A percentile compares a stretch with the other conserved stretches of the same genome.
Evolutionary conservation across 2,113 vertebrate genomes (phyloP).

Genomic region (Hippocampus zosterae): DNA sequence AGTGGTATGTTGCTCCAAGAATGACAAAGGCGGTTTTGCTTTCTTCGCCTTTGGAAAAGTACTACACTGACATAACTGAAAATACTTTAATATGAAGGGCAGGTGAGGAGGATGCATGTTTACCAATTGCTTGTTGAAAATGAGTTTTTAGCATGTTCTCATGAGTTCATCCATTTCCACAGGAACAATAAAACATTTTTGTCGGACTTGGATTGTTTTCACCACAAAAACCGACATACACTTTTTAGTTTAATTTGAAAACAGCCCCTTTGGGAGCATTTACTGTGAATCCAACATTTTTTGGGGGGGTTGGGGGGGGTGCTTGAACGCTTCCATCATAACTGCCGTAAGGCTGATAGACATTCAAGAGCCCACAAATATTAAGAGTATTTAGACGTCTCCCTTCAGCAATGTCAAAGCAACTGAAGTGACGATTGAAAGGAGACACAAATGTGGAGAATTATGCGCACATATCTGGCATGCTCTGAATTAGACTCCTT

Average conservation of each 20-base stretch:
- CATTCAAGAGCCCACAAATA: not conserved
- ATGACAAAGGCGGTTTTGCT: not conserved
- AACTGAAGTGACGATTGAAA: slow-evolving; percentile 26
- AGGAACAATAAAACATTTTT: too few species aligned
- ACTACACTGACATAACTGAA: not conserved
- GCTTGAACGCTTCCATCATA: not conserved
- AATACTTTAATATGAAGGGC: not conserved
- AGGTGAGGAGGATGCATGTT: too few species aligned
- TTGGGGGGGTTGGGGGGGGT: not conserved
- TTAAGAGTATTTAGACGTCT: not conserved
- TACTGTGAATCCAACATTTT: not conserved
- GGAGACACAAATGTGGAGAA: slow-evolving; percentile 42
- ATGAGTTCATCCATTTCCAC: too few species aligned
- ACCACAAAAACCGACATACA: too few species aligned
- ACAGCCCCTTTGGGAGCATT: too few species aligned
- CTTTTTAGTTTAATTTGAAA: too few species aligned
- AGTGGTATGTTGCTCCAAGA: not conserved
- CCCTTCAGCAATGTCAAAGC: not conserved
- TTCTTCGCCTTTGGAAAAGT: not conserved
- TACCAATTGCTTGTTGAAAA: too few species aligned
- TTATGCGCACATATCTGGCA: slow-evolving; percentile 42
- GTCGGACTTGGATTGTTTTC: not conserved
- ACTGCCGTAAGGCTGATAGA: not conserved
- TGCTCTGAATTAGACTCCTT: slow-evolving; percentile 41
- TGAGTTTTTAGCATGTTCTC: too few species aligned